Conservation (phyloP, 1,140 invertebrate genomes). For the Drosophila nikananu region DNA sequence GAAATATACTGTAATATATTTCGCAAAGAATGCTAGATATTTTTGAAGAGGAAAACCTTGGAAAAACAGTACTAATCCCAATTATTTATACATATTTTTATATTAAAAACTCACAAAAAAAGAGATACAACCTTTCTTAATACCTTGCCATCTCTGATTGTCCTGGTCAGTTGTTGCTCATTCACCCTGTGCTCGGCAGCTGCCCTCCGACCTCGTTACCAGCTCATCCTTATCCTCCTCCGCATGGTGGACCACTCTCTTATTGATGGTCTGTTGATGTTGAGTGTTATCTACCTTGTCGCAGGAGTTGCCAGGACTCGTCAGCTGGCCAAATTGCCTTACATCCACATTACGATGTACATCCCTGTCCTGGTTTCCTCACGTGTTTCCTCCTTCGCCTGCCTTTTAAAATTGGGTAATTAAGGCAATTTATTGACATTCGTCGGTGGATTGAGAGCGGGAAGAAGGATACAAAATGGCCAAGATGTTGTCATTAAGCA, state of each 20-base stretch:
- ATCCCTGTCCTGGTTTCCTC: constrained; percentile 6
- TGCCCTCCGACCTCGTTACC: constrained; percentile 11
- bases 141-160: constrained; percentile 18
- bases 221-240: not conserved
- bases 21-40: too few species aligned
- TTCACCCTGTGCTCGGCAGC: constrained; percentile 6
- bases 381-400: not conserved
- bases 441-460: constrained; percentile 27
- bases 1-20: too few species aligned
- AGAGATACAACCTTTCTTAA: not conserved
- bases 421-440: constrained; percentile 77
- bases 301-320: constrained; percentile 47
- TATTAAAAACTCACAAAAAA: not conserved
- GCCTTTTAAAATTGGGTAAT: constrained; percentile 80
- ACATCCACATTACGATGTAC: constrained; percentile 71
- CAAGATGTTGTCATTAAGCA: constrained; percentile 73
- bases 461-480: constrained; percentile 29
- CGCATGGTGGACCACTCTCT: constrained; percentile 26
- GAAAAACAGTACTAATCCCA: not conserved
- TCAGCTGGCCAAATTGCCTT: constrained; percentile 66
- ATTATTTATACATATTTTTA: not conserved
- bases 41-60: too few species aligned
- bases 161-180: constrained; percentile 30
- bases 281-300: constrained; percentile 80
- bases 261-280: constrained; percentile 80